Conservation (phyloP, 2,113 vertebrate genomes). For the Monarcha castaneiventris region DNA sequence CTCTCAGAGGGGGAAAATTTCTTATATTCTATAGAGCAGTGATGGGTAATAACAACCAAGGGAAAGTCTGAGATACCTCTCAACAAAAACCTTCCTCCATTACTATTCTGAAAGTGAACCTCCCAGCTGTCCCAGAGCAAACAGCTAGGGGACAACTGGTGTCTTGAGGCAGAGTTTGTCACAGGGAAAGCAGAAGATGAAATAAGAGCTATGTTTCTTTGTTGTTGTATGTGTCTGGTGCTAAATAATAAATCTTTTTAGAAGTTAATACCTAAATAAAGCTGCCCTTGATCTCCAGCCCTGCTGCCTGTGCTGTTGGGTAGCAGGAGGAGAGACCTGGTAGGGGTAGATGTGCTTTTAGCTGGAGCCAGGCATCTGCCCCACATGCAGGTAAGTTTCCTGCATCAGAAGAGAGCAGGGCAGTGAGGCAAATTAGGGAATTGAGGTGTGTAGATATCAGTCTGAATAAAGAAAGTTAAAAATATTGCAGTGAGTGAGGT, state of each 20-base stretch:
- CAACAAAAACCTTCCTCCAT: not conserved
- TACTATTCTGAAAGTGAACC: not conserved
- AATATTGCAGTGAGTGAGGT: not conserved
- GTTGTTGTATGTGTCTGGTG: not conserved
- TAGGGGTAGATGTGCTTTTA: not conserved
- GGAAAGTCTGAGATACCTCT: not conserved
- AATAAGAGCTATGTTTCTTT: not conserved
- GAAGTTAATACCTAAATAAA: not conserved
- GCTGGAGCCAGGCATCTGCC: not conserved
- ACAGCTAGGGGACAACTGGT: not conserved
- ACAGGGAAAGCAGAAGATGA: not conserved
- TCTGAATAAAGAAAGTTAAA: not conserved
- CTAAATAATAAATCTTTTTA: not conserved
- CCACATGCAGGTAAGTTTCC: not conserved
- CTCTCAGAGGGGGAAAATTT: not conserved
- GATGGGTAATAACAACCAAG: not conserved
- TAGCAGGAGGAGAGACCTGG: not conserved
- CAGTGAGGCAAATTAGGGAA: not conserved
- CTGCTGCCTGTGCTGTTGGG: not conserved
- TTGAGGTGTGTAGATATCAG: not conserved
- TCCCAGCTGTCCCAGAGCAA: not conserved
- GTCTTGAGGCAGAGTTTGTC: not conserved
- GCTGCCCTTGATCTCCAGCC: rapidly evolving
- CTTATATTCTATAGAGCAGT: not conserved
- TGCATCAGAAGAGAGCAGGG: not conserved